Evolutionary conservation across 2,888 invertebrate species (phyloP).

Genomic region (Pristionchus mayeri): DNA sequence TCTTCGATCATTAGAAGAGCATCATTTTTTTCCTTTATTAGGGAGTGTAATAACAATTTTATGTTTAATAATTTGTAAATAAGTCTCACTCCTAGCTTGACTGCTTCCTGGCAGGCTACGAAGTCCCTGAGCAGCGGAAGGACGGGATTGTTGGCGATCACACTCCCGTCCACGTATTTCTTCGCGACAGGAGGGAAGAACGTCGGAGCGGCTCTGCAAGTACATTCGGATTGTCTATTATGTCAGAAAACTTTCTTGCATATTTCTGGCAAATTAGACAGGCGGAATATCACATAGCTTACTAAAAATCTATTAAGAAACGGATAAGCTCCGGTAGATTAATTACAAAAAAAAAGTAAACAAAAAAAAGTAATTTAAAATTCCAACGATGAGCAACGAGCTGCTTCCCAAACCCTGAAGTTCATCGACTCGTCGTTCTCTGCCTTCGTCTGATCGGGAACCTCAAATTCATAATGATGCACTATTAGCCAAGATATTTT

Average conservation of each 20-base stretch:
- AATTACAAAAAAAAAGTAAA: neutral
- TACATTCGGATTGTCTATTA: neutral
- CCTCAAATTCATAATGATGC: too few species aligned
- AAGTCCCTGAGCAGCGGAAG: neutral
- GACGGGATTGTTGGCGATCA: constrained; percentile 15
- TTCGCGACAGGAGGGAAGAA: neutral
- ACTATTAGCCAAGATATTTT: too few species aligned
- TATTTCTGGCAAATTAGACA: neutral
- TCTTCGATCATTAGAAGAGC: too few species aligned
- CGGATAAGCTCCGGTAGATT: too few species aligned
- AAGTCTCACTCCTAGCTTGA: neutral
- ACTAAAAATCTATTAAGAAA: too few species aligned
- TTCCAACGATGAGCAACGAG: neutral
- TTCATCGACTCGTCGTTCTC: neutral
- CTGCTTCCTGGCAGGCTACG: neutral
- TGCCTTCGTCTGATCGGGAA: neutral
- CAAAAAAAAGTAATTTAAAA: neutral
- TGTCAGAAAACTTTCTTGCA: neutral
- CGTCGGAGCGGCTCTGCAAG: neutral
- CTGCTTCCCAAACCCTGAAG: neutral
- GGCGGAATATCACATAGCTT: neutral
- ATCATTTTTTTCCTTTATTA: too few species aligned
- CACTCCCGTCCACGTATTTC: neutral
- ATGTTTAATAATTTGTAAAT: neutral
- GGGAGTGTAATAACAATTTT: too few species aligned